These are phyloP conservation scores for Drosophila multiciliata DNA, from an alignment of 2,888 invertebrate species.

Conservation along the genomic window DNA sequence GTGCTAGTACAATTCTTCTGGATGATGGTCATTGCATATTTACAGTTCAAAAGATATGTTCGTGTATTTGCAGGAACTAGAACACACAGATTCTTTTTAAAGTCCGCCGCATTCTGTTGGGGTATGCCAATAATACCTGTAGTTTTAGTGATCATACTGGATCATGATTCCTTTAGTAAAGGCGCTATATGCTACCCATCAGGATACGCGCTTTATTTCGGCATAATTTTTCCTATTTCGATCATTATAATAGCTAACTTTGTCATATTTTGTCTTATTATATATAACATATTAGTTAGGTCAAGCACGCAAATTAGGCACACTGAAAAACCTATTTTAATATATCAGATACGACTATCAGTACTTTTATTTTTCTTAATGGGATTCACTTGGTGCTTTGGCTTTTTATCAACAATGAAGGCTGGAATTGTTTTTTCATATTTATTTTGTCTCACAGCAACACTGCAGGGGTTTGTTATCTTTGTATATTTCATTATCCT, in stretches of 20 bases:
- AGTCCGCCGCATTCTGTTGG: slow-evolving; percentile 88
- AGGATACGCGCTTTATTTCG: slow-evolving; percentile 85
- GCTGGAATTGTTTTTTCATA: slow-evolving; percentile 87
- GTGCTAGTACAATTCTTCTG: slow-evolving; percentile 89
- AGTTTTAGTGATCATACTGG: slow-evolving; percentile 84
- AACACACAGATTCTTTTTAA: slow-evolving; percentile 87
- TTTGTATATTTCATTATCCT: slow-evolving; percentile 87
- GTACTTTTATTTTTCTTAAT: slow-evolving; percentile 87
- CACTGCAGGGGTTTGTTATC: slow-evolving; percentile 87
- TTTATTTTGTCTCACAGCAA: slow-evolving; percentile 87
- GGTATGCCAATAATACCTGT: slow-evolving; percentile 87
- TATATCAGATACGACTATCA: slow-evolving; percentile 86
- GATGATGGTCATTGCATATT: slow-evolving; percentile 89
- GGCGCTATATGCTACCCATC: slow-evolving; percentile 86
- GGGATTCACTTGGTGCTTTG: slow-evolving; percentile 88
- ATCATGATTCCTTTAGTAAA: slow-evolving; percentile 85
- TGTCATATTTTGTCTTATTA: slow-evolving; percentile 86
- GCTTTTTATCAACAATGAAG: slow-evolving; percentile 86
- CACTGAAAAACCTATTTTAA: slow-evolving; percentile 66
- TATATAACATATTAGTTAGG: slow-evolving; percentile 86
- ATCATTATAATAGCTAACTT: slow-evolving; percentile 86
- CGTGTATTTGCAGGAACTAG: slow-evolving; percentile 87
- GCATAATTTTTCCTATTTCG: slow-evolving; percentile 86
- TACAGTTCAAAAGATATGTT: slow-evolving; percentile 89
- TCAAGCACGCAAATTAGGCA: slow-evolving; percentile 86